Conservation (phyloP, 2,888 invertebrate genomes). For the Drosophila hamatofila region DNA sequence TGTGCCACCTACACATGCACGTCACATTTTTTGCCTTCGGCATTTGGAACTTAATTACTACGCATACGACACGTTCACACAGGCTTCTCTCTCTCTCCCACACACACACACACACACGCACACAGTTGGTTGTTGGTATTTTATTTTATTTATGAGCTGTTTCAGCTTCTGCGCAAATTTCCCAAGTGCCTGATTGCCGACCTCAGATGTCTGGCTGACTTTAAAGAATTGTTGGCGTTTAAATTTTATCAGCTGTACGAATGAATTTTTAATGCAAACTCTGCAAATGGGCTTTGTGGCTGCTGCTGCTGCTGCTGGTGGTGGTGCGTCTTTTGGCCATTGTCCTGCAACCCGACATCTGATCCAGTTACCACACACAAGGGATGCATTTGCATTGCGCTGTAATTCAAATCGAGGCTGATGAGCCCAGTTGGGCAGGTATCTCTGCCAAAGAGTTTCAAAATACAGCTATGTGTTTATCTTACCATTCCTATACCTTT, state of each 20-base stretch:
- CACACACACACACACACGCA: slow-evolving; percentile 8
- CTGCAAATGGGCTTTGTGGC: neutral
- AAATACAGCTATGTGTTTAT: slow-evolving; percentile 12
- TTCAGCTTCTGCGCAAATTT: slow-evolving; percentile 67
- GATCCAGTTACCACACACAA: slow-evolving; percentile 31
- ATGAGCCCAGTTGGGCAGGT: slow-evolving; percentile 16
- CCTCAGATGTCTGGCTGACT: slow-evolving; percentile 43
- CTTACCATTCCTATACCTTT: neutral
- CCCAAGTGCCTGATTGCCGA: slow-evolving; percentile 69
- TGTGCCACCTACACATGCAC: slow-evolving; percentile 18
- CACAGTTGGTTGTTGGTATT: slow-evolving; percentile 17
- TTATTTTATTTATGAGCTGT: slow-evolving; percentile 63
- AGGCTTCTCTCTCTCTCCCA: slow-evolving; percentile 4
- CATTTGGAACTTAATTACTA: slow-evolving; percentile 51
- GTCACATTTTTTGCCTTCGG: slow-evolving; percentile 29
- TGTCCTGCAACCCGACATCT: slow-evolving; percentile 26
- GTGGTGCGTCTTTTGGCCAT: slow-evolving; percentile 13
- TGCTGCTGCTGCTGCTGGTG: neutral
- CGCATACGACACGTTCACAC: slow-evolving; percentile 43
- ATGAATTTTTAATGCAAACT: slow-evolving; percentile 32
- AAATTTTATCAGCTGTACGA: slow-evolving; percentile 40
- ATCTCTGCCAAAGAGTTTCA: slow-evolving; percentile 14
- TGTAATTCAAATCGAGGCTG: slow-evolving; percentile 40
- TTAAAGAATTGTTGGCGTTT: slow-evolving; percentile 53
- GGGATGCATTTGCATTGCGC: slow-evolving; percentile 47